Evolutionary conservation across 2,888 invertebrate genomes (phyloP).

Genomic region (Brachycybe producta): DNA sequence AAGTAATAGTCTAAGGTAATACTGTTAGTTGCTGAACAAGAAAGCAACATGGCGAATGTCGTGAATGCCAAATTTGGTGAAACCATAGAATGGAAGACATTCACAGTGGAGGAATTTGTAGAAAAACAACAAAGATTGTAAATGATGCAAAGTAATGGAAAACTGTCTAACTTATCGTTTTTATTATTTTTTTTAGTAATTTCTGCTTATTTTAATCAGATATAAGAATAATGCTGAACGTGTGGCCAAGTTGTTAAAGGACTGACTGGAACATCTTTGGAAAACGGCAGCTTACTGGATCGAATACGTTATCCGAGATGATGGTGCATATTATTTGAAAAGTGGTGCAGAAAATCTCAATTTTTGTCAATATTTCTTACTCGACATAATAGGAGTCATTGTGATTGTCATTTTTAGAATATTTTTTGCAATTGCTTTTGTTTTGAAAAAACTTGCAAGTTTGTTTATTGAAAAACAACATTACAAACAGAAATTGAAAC

Average conservation of each 20-base stretch:
- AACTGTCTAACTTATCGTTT: no score
- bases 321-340: constrained; percentile 10
- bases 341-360: neutral
- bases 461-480: no score
- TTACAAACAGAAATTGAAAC: no score
- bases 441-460: no score
- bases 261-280: neutral
- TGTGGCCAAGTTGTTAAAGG: neutral
- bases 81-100: neutral
- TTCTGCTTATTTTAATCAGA: no score
- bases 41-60: constrained; percentile 1
- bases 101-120: neutral
- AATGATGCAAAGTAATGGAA: neutral
- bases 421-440: no score
- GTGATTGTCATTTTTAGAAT: no score
- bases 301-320: constrained; percentile 9
- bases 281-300: constrained; percentile 10
- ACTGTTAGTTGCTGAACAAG: constrained; percentile 1
- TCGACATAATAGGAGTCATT: constrained; percentile 11
- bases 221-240: no score
- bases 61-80: neutral
- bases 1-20: no score
- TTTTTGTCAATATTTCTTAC: constrained; percentile 9
- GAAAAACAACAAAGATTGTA: neutral
- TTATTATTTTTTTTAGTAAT: no score